Base-by-base conservation (phyloP, 2,888 invertebrate genomes). In the Troides aeacus region DNA sequence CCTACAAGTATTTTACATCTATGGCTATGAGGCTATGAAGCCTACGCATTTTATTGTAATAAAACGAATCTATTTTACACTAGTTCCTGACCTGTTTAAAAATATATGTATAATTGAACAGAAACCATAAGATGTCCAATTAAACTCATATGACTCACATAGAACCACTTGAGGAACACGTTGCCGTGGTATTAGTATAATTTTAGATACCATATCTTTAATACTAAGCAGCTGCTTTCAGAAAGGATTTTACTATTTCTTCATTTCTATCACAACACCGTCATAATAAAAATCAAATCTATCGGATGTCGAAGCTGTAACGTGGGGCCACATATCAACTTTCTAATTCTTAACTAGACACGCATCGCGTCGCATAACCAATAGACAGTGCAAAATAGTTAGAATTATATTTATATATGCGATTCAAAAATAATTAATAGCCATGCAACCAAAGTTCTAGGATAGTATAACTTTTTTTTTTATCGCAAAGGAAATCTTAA, bases 31-130 rank as follows among this genome's bases (percentile, higher is more conserved):
- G 21, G 21, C 21, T 21, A 21, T 21, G 21, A 21, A 21, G 21
- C 21, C 21, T 21, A 21, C 21, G 21, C 21, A 21, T 21, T 21
- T 21, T 18, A 18, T 18, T 18, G 3, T 50, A 50, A 10, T 10
- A 46, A 50, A 2, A 18, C 18, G 17, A 2, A 50, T 4, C 18
- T 17, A 2, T 18, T 6, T 61, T 69, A 65, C 74, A 23, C n/a
- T 12, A 74, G 75, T 77, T 80, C 84, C 83, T 81, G 80, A 82
- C 81, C 79, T 72, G 75, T 78, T 75, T 75, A 64, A 66, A 30
- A 70, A 76, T 75, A 23, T 24, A 58, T 50, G 23, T 36, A 72
- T 68, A 73, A 72, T 71, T 74, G 73, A 71, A 71, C 72, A 76
- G 71, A 72, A 69, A 74, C 74, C 75, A 70, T 75, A 60, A 73